phyloP scores from a whole-genome alignment of 2,113 vertebrate genomes.

The Sebastes fasciatus region DNA sequence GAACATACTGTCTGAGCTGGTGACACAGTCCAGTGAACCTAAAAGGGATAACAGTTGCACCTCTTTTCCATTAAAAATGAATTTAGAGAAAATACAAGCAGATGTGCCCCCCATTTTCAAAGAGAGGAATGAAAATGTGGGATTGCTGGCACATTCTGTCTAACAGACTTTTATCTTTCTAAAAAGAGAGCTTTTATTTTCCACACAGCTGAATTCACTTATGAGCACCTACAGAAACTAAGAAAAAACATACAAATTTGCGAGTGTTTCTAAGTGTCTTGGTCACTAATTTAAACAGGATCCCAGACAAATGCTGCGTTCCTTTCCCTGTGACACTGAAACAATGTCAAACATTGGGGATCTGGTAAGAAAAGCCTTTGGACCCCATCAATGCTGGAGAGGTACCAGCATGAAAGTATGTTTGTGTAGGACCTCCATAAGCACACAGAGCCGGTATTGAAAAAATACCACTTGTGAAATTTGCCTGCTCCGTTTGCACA shows the following conservation, averaged over 20 bases:
- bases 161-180: constrained; percentile 12
- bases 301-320: constrained; percentile 1
- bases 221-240: constrained; percentile 8
- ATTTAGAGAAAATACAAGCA: constrained; percentile 62
- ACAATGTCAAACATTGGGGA: constrained; percentile 41
- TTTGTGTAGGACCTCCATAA: constrained; percentile 63
- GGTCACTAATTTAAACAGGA: constrained; percentile 31
- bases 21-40: constrained; percentile 55
- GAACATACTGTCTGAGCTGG: constrained; percentile 39
- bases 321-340: constrained; percentile 26
- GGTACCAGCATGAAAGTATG: constrained; percentile 21
- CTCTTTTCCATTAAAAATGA: constrained; percentile 69
- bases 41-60: constrained; percentile 54
- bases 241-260: neutral
- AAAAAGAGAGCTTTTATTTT: constrained; percentile 43
- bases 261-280: neutral
- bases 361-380: constrained; percentile 22
- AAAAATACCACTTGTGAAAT: constrained; percentile 55
- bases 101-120: constrained; percentile 54
- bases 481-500: constrained; percentile 41
- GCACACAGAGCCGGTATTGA: constrained; percentile 59
- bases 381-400: constrained; percentile 13
- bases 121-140: constrained; percentile 26
- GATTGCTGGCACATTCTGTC: neutral
- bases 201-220: constrained; percentile 4